Evolutionary conservation across 2,888 invertebrate species (phyloP), one percentile per base, ranked within the genome.

Genomic region (Linnaemya vulpina): DNA sequence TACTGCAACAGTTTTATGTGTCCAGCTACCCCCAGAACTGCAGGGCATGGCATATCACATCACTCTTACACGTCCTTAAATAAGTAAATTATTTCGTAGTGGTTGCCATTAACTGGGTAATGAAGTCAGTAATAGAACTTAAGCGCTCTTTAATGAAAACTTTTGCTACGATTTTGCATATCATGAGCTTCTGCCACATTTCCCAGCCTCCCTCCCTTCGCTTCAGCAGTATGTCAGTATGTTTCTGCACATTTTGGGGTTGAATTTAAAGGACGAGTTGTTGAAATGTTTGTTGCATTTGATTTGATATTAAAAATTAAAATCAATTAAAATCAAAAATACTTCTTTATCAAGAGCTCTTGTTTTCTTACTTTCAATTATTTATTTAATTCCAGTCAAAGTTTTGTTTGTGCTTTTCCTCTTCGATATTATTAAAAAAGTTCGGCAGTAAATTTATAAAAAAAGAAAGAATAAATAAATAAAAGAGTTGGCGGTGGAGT

Each of bases 261-360:
- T 43, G n/a, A 55, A 46, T 60, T 38, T 38, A 15, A 3, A n/a
- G 58, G n/a, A 58, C 7, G 17, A 35, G 30, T 17, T 11, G 17
- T 30, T 25, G 11, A 25, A 60, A 49, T 40, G 38, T 30, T 20
- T 62, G 17, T 25, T 51, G 15, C 35, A 38, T 40, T 43, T 43
- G 20, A 38, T 40, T 43, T 43, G 20, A 55, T 38, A 75, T n/a
- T 35, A 68, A 65, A 76, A 83, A 68, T 78, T 67, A 53, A 78
- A 74, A 74, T 60, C 83, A 83, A 83, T 83, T 78, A 83, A 77
- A 13, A 22, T 15, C 46, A 30, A 67, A 71, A 55, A 60, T 38
- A 49, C 53, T 49, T 70, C 22, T 20, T 25, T 25, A 11, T 40
- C 40, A 43, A 60, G 38, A 62, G 49, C 38, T 51, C 40, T 40